phyloP scores from a whole-genome alignment of 2,888 invertebrate genomes.

The Nemotelus nigrinus region DNA sequence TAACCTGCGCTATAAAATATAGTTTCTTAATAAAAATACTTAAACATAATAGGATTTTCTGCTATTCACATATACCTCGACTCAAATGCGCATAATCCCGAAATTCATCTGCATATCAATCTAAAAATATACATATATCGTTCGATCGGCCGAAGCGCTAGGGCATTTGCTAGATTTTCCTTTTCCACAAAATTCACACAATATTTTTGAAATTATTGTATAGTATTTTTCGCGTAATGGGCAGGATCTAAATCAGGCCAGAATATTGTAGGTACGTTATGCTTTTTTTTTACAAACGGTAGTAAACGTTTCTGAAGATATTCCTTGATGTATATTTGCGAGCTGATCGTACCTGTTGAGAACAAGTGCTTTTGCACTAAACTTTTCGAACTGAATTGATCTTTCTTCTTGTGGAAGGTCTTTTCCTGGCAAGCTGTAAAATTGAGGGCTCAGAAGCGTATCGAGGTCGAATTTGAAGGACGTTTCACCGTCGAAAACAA shows the following conservation, averaged over 20 bases:
- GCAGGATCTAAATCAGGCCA: not conserved
- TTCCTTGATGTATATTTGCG: not conserved
- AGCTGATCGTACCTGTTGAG: not conserved
- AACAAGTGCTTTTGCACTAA: not conserved
- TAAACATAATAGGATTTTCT: no score
- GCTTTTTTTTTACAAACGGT: not conserved
- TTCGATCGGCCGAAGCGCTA: not conserved
- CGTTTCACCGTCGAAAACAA: not conserved
- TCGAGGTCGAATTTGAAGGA: not conserved
- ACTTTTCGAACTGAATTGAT: slow-evolving; percentile 3
- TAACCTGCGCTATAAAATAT: no score
- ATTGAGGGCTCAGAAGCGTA: no score
- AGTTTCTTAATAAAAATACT: no score
- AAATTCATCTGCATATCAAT: no score
- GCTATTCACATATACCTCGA: no score
- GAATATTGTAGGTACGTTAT: not conserved
- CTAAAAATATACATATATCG: no score
- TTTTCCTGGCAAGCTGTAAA: not conserved
- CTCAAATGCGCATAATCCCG: no score
- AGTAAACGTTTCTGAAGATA: not conserved
- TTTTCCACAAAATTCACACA: not conserved
- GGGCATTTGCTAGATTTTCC: not conserved
- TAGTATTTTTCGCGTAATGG: not conserved
- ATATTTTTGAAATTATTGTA: slow-evolving; percentile 1
- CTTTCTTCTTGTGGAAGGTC: not conserved